A percentile compares a stretch with the other conserved stretches of the same genome.
Evolutionary conservation across 2,797 vertebrate genomes (phyloP).

Genomic region (Macropus fuliginosus): DNA sequence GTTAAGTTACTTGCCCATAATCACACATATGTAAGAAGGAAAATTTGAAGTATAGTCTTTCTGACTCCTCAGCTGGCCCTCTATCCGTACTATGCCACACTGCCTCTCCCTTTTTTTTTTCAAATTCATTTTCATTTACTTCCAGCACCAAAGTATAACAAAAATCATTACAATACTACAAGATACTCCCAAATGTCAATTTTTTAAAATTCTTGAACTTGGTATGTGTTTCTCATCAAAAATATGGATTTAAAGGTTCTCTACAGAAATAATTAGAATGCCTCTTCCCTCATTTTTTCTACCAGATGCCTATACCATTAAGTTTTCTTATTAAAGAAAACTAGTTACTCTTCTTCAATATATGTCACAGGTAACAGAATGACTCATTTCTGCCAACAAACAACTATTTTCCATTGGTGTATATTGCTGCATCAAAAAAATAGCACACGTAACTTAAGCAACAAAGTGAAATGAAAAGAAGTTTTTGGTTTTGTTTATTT

Average conservation of each 20-base stretch:
- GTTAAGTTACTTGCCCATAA: not conserved
- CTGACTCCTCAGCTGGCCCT: not conserved
- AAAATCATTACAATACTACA: conserved; percentile 3
- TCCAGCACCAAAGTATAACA: conserved; percentile 10
- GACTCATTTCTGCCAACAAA: conserved; percentile 39
- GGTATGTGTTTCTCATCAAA: not conserved
- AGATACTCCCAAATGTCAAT: conserved; percentile 30
- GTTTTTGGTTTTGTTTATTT: not conserved
- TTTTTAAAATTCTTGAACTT: not conserved
- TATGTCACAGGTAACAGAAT: not conserved
- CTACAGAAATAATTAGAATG: not conserved
- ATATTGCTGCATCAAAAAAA: conserved; percentile 46
- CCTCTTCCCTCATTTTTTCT: not conserved
- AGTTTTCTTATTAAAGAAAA: conserved; percentile 20
- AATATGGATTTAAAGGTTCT: not conserved
- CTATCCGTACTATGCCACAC: not conserved
- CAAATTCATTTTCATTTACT: conserved; percentile 23
- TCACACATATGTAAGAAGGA: not conserved
- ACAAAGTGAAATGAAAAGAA: conserved; percentile 18
- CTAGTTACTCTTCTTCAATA: conserved; percentile 11
- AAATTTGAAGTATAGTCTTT: not conserved
- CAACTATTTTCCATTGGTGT: conserved; percentile 8
- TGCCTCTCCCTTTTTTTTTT: not conserved
- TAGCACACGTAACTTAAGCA: conserved; percentile 1
- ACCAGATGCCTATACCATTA: not conserved